These are phyloP conservation scores for Scalopus aquaticus DNA, from an alignment of 2,113 vertebrate genomes.

Conservation along the genomic window DNA sequence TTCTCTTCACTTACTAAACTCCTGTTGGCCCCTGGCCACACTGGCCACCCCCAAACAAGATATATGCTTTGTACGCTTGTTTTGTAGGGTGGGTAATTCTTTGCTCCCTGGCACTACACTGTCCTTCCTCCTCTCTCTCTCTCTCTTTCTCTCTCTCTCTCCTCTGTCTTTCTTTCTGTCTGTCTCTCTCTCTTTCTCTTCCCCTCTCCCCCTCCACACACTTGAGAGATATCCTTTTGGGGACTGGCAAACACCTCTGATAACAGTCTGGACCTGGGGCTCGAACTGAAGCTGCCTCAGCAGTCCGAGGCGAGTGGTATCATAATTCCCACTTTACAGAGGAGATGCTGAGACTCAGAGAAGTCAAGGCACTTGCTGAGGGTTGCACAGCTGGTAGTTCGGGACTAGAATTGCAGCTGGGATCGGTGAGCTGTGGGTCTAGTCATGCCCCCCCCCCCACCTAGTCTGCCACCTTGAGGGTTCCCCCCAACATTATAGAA, in stretches of 20 bases:
- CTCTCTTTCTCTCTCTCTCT: no score
- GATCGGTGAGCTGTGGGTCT: not conserved
- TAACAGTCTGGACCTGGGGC: not conserved
- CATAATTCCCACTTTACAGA: not conserved
- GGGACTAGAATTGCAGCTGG: not conserved
- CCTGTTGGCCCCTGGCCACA: not conserved
- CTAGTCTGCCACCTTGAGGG: not conserved
- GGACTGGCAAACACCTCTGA: not conserved
- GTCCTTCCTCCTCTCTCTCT: no score
- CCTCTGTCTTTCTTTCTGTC: no score
- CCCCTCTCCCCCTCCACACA: no score
- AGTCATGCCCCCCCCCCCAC: not conserved
- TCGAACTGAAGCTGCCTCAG: not conserved
- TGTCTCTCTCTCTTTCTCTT: no score
- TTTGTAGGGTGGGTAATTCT: rapidly evolving
- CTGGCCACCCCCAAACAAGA: not conserved
- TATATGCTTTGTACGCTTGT: rapidly evolving
- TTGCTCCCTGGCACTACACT: not conserved
- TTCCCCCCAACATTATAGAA: not conserved
- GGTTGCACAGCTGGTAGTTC: no score
- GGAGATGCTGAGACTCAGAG: not conserved
- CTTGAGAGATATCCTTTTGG: not conserved
- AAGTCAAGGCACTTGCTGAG: not conserved
- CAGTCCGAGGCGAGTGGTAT: rapidly evolving
- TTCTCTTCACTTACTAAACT: not conserved